Evolutionary conservation across 2,888 invertebrate species (phyloP).

Genomic region (Acronicta aceris): DNA sequence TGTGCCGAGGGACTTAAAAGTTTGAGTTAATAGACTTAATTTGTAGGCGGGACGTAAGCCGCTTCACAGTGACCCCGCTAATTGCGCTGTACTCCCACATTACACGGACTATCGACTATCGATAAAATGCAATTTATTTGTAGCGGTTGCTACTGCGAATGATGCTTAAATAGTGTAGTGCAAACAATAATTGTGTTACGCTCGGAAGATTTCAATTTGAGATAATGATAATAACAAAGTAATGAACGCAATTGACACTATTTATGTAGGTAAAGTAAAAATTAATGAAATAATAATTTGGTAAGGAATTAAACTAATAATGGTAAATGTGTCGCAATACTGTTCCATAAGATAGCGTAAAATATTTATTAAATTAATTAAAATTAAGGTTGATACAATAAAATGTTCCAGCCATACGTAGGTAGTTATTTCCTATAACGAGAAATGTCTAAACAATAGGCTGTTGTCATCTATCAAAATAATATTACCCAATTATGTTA

Average conservation of each 20-base stretch:
- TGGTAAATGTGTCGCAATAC: no score
- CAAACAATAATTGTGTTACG: constrained; percentile 34
- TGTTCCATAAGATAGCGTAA: no score
- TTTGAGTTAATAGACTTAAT: constrained; percentile 88
- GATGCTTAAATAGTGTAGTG: constrained; percentile 45
- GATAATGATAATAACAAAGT: constrained; percentile 1
- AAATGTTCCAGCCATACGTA: no score
- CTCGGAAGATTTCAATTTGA: constrained; percentile 32
- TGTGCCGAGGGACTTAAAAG: constrained; percentile 87
- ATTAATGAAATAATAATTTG: no score
- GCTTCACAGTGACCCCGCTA: constrained; percentile 81
- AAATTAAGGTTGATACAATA: no score
- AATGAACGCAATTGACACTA: neutral
- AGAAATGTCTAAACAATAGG: constrained; percentile 17
- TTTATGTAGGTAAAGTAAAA: no score
- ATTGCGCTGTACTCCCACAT: constrained; percentile 64
- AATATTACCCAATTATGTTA: no score
- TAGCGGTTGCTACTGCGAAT: constrained; percentile 36
- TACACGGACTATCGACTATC: constrained; percentile 68
- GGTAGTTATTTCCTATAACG: no score
- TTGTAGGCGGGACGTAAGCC: constrained; percentile 85
- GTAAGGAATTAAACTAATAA: no score
- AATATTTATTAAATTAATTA: no score
- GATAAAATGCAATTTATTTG: constrained; percentile 63
- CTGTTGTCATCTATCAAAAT: no score